These are phyloP conservation scores for Caranx melampygus DNA, from an alignment of 2,113 vertebrate genomes.

Conservation along the genomic window DNA sequence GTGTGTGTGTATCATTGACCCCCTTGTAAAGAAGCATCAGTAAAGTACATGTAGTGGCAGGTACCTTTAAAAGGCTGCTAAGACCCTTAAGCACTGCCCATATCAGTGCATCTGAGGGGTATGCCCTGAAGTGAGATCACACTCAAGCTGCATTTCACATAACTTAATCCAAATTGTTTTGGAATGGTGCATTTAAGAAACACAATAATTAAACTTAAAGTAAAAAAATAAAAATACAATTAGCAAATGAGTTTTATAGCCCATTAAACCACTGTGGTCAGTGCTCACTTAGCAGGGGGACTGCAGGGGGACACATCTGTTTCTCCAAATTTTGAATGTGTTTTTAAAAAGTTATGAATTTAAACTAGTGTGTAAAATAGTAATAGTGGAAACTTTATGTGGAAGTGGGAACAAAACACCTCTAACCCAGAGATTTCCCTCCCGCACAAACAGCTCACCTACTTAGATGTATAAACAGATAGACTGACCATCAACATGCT, in stretches of 20 bases:
- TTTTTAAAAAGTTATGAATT: too few species aligned
- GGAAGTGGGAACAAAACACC: constrained; percentile 37
- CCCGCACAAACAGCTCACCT: constrained; percentile 49
- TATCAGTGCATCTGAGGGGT: constrained; percentile 47
- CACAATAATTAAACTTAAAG: neutral
- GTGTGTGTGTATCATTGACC: constrained; percentile 29
- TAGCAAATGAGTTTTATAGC: neutral
- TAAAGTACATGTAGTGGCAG: constrained; percentile 50
- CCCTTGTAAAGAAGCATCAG: constrained; percentile 20
- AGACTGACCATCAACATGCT: constrained; percentile 67
- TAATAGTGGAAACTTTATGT: neutral
- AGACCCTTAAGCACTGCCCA: constrained; percentile 53
- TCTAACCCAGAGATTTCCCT: constrained; percentile 29
- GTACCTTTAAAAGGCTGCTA: constrained; percentile 52
- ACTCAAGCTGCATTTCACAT: constrained; percentile 15
- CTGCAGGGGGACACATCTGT: neutral
- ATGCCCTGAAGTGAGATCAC: constrained; percentile 29
- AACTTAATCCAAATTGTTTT: constrained; percentile 7
- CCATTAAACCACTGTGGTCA: neutral
- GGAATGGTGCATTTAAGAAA: neutral
- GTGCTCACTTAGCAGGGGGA: neutral
- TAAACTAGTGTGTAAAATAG: neutral
- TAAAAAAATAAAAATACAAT: neutral
- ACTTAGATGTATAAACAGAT: constrained; percentile 61
- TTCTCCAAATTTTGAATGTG: too few species aligned